Conservation (phyloP, 1,140 invertebrate genomes). For the Formica selysi region DNA sequence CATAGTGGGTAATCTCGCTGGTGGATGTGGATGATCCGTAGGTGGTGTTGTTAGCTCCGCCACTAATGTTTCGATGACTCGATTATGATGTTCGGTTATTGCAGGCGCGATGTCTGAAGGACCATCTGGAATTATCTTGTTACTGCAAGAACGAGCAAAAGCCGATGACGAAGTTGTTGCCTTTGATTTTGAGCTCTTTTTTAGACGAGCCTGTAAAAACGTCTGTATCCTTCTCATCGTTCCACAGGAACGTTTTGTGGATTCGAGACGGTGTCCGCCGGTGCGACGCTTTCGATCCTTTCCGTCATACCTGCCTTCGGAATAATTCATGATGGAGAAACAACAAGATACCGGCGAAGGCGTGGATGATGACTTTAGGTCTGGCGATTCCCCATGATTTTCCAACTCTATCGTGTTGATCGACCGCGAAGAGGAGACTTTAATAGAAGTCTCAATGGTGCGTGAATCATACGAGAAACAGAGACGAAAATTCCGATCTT, state of each 20-base stretch:
- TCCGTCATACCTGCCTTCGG: background rate
- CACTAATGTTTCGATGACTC: background rate
- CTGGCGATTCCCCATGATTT: constrained; percentile 44
- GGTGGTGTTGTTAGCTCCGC: background rate
- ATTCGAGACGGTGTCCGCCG: constrained; percentile 18
- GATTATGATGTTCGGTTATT: constrained; percentile 36
- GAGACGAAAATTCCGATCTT: constrained; percentile 79
- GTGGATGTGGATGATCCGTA: background rate
- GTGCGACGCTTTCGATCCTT: constrained; percentile 4
- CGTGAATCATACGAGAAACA: constrained; percentile 82
- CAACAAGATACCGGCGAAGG: constrained; percentile 84
- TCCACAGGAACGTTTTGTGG: constrained; percentile 73
- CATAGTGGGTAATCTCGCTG: constrained; percentile 33
- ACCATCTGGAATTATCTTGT: constrained; percentile 75
- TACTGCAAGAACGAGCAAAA: constrained; percentile 66
- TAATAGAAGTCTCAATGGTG: constrained; percentile 80
- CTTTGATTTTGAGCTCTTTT: constrained; percentile 77
- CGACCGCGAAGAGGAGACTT: constrained; percentile 76
- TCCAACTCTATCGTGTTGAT: constrained; percentile 34
- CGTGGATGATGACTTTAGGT: constrained; percentile 81
- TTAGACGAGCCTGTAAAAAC: constrained; percentile 78
- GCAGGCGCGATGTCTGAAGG: background rate
- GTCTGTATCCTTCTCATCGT: constrained; percentile 81
- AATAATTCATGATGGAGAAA: constrained; percentile 79
- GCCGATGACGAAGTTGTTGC: constrained; percentile 69